phyloP scores from a whole-genome alignment of 2,888 invertebrate species.

The Tetragonula carbonaria region DNA sequence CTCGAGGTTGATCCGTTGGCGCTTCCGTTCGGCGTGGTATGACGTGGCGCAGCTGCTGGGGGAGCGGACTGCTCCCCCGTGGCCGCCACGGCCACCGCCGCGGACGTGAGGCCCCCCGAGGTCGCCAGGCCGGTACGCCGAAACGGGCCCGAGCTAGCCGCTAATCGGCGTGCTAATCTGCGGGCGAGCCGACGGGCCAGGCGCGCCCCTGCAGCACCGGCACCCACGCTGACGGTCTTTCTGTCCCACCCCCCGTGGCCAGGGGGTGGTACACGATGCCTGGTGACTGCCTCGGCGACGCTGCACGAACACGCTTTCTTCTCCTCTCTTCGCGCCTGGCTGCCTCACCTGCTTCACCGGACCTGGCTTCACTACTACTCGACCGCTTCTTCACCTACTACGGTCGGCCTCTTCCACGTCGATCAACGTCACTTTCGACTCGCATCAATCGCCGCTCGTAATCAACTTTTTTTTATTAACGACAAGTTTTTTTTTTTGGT shows the following conservation, averaged over 20 bases:
- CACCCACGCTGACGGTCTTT: slow-evolving; percentile 86
- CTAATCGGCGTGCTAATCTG: slow-evolving; percentile 83
- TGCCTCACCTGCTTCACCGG: not conserved
- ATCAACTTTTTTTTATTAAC: too few species aligned
- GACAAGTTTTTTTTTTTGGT: not conserved
- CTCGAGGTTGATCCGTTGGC: slow-evolving; percentile 74
- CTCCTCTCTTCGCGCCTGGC: slow-evolving; percentile 14
- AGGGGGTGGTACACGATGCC: slow-evolving; percentile 85
- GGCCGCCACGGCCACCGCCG: slow-evolving; percentile 70
- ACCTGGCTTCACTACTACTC: not conserved
- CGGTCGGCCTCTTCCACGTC: not conserved
- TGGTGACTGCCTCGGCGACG: slow-evolving; percentile 41
- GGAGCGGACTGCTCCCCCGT: slow-evolving; percentile 72
- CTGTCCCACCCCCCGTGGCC: slow-evolving; percentile 85
- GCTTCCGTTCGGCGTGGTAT: slow-evolving; percentile 75
- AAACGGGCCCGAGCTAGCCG: slow-evolving; percentile 85
- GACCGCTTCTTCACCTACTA: not conserved
- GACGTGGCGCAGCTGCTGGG: slow-evolving; percentile 68
- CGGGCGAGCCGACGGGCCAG: slow-evolving; percentile 85
- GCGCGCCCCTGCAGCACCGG: slow-evolving; percentile 88
- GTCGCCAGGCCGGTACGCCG: slow-evolving; percentile 72
- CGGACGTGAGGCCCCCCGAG: slow-evolving; percentile 69
- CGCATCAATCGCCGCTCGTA: not conserved
- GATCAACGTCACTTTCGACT: not conserved
- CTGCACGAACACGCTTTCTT: slow-evolving; percentile 15